These are phyloP conservation scores for Acanthornis magna DNA, from an alignment of 2,797 vertebrate genomes.

Conservation along the genomic window DNA sequence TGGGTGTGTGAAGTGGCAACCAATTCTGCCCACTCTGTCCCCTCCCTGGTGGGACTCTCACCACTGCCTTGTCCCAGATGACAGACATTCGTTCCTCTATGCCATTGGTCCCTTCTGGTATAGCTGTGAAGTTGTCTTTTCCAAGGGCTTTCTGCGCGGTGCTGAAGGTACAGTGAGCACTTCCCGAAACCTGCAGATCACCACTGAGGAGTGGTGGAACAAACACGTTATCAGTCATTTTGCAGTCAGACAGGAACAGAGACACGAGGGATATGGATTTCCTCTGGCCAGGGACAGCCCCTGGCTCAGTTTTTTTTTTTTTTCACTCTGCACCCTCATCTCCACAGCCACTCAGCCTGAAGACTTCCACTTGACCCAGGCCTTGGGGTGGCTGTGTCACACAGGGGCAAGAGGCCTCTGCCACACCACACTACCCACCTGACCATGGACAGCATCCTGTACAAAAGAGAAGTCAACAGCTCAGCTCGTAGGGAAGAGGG, in stretches of 20 bases:
- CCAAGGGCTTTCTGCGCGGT: conserved; percentile 97
- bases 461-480: neutral
- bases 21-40: neutral
- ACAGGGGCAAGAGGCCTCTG: neutral
- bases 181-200: conserved; percentile 92
- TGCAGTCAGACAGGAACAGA: neutral
- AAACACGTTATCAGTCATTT: neutral
- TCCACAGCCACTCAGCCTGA: neutral
- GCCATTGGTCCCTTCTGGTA: conserved; percentile 95
- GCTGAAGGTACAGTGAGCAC: conserved; percentile 95
- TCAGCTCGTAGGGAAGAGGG: neutral
- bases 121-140: conserved; percentile 96
- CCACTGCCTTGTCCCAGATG: conserved; percentile 99
- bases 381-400: neutral
- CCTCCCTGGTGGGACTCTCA: conserved; percentile 60
- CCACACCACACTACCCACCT: fast-evolving
- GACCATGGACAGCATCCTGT: neutral
- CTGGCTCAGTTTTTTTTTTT: neutral
- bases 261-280: neutral
- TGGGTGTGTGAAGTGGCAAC: neutral
- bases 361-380: neutral
- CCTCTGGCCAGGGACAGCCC: neutral
- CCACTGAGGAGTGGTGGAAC: conserved; percentile 76
- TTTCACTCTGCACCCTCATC: neutral
- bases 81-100: conserved; percentile 94